These are phyloP conservation scores for Agelastica alni DNA, from an alignment of 2,888 invertebrate species.

Conservation along the genomic window DNA sequence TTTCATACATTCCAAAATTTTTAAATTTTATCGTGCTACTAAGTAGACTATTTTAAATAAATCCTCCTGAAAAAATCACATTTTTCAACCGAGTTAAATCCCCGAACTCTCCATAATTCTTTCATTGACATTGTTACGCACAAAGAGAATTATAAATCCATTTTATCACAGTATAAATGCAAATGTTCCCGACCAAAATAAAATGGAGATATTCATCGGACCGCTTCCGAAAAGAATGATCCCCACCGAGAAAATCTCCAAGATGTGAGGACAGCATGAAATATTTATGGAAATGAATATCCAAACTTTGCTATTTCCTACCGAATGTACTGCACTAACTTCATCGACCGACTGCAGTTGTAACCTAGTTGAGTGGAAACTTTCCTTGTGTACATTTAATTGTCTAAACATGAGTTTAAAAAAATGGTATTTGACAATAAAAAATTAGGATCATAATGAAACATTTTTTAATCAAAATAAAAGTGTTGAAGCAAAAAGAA, in stretches of 20 bases:
- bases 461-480: too few relatives aligned
- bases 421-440: too few relatives aligned
- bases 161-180: constrained; percentile 10
- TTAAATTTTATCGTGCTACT: too few relatives aligned
- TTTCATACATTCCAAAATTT: too few relatives aligned
- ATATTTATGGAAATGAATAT: constrained; percentile 36
- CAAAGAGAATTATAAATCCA: constrained; percentile 8
- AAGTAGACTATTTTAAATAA: neutral
- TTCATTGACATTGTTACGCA: constrained; percentile 11
- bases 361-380: constrained; percentile 30
- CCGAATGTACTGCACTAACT: constrained; percentile 22
- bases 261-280: constrained; percentile 32
- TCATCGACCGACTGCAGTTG: constrained; percentile 34
- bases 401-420: too few relatives aligned
- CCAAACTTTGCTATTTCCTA: constrained; percentile 27
- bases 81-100: constrained; percentile 6
- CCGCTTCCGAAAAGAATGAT: constrained; percentile 21
- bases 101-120: constrained; percentile 12
- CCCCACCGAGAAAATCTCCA: constrained; percentile 26
- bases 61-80: neutral
- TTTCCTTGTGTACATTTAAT: neutral
- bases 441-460: too few relatives aligned
- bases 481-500: neutral
- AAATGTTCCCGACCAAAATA: constrained; percentile 24
- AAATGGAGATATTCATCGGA: constrained; percentile 32